Base-by-base conservation (phyloP, 1,140 invertebrate genomes). In the Trinorchestia longiramus region DNA sequence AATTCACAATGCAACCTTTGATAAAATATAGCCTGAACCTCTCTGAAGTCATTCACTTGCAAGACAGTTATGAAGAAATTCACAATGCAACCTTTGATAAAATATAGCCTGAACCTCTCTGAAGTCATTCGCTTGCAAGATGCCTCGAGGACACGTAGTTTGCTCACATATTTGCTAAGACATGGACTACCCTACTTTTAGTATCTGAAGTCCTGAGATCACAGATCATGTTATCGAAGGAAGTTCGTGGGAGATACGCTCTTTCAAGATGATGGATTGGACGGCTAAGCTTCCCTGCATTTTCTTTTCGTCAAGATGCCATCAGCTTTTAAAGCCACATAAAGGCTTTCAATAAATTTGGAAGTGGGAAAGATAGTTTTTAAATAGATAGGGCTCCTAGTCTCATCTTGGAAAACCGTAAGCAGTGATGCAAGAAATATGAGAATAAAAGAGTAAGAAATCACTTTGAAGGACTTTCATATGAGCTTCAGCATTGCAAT, bases 231-330 rank as follows among this genome's bases (percentile, higher is more conserved):
- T 77, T 77, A 77, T 77, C 62, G 28, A 77, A 15, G 62, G 28
- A 77, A 77, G 62, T 77, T 77, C 62, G 11, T 77, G 28, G 15
- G 47, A 77, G 28, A 28, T 28, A 36, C 62, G 62, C 62, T 11
- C 62, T 77, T 28, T 77, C 62, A 28, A 77, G 62, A 77, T 77
- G 62, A 77, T 77, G 62, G 62, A 77, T 77, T 77, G 62, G 28
- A 77, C 62, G 62, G 62, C 62, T 77, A 77, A 77, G 62, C 62
- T 77, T 19, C 62, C 15, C 62, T 11, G 28, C 62, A 77, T 77
- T 77, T 77, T 77, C 62, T 77, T 77, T 77, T 77, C 62, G 62
- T 77, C 62, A 77, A 77, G 62, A 77, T 77, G 62, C 62, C 62
- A 19, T 77, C 62, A 77, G 62, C 62, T 77, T 77, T 77, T 77